Evolutionary conservation across 2,113 vertebrate species (phyloP).

Genomic region (Microcebus lehilahytsara): DNA sequence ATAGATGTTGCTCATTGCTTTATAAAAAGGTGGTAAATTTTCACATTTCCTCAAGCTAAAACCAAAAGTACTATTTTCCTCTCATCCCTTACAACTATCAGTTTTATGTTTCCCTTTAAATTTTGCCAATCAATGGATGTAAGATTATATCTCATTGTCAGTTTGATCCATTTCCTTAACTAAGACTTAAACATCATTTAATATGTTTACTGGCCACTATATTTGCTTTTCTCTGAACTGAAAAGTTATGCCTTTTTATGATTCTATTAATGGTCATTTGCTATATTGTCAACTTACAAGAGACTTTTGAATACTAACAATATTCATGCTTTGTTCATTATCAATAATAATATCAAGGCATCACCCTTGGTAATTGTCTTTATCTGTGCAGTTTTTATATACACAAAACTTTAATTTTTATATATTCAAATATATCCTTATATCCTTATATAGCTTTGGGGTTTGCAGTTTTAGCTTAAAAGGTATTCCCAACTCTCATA

Average conservation of each 20-base stretch:
- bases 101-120: background rate
- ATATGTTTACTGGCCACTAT: background rate
- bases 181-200: background rate
- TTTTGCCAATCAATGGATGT: background rate
- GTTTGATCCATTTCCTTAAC: background rate
- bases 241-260: background rate
- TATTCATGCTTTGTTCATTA: background rate
- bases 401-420: background rate
- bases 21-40: background rate
- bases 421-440: background rate
- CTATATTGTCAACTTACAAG: constrained; percentile 8
- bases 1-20: background rate
- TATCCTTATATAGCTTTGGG: background rate
- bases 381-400: background rate
- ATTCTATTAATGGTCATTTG: background rate
- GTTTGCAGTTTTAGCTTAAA: background rate
- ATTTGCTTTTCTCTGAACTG: background rate
- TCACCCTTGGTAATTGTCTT: background rate
- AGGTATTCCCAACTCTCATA: background rate
- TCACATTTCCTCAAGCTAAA: background rate
- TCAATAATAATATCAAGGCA: background rate
- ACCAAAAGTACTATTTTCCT: background rate
- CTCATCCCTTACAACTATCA: background rate
- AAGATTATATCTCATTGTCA: constrained; percentile 15
- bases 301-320: background rate